phyloP scores from a whole-genome alignment of 2,797 vertebrate species.

The Pagetopsis macropterus region DNA sequence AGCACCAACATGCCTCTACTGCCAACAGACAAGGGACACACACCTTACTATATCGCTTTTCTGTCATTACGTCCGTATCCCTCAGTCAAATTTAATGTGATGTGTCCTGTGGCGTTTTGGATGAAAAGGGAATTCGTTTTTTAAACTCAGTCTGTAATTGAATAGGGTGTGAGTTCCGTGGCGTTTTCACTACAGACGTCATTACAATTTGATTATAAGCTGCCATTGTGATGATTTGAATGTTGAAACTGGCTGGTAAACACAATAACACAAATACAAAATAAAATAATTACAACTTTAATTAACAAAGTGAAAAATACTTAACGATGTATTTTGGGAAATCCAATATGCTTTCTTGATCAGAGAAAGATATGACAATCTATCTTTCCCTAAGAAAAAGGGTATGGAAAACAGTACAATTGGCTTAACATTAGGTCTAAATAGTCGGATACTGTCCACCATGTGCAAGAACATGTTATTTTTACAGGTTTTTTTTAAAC shows the following conservation, averaged over 20 bases:
- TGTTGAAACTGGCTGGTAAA: neutral
- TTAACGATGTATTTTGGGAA: neutral
- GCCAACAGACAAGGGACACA: slow-evolving; percentile 30
- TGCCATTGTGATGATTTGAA: neutral
- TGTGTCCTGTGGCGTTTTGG: slow-evolving; percentile 1
- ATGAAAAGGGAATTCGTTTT: neutral
- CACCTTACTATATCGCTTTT: slow-evolving; percentile 16
- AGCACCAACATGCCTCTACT: slow-evolving; percentile 21
- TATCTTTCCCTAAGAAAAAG: neutral
- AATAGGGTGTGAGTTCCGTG: neutral
- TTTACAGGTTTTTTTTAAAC: neutral
- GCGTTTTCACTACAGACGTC: neutral
- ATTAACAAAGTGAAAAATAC: neutral
- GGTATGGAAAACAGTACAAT: neutral
- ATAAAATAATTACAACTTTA: neutral
- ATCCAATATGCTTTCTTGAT: neutral
- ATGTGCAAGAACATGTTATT: neutral
- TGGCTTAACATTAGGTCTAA: neutral
- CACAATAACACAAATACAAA: neutral
- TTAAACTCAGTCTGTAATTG: too few species aligned
- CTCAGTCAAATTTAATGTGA: slow-evolving; percentile 25
- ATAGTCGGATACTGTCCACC: neutral
- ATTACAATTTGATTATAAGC: neutral
- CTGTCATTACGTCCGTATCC: slow-evolving; percentile 31
- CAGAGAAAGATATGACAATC: neutral